Evolutionary conservation across 2,797 vertebrate genomes (phyloP), one percentile per base, ranked within the genome.

Genomic region (Rhyacichthys aspro): DNA sequence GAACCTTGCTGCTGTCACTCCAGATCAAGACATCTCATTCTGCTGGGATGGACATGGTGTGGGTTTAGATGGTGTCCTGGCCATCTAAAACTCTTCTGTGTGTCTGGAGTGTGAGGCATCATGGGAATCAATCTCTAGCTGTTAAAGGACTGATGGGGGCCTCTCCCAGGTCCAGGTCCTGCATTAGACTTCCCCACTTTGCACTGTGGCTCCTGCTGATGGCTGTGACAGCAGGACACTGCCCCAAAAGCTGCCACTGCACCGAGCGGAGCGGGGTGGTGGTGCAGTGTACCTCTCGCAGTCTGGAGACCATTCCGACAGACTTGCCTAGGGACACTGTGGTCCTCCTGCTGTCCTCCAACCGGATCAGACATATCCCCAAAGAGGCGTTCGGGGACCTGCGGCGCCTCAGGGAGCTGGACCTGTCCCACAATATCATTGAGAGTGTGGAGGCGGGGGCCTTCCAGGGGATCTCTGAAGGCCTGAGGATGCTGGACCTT

Each of bases 221-320:
- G 41, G 19, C 45, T 0, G 45, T 46, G 66, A 28, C 47, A 0
- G 62, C 38, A 1, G 10, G 8, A 0, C 55, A 80, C 8, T 91
- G 89, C 69, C 96, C 95, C 0, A 93, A 92, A 85, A 89, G 88
- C 89, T 98, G 96, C 77, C 85, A 94, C 74, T 96, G 95, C 86
- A 87, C 94, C 38, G 94, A 88, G 72, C 91, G 93, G 0, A 93
- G 90, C 59, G 94, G 92, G 46, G 84, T 94, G 81, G 91, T 96
- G 85, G 92, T 98, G 86, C 96, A 93, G 79, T 96, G 96, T 85
- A 94, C 93, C 80, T 95, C 96, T 1, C 95, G 93, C 18, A 94
- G 93, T 82, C 89, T 98, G 86, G 95, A 95, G 81, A 89, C 87
- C 80, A 93, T 98, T 86, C 96, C 96, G 7, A 70, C 81, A 37